These are phyloP conservation scores for Syngnathus typhle DNA, from an alignment of 2,113 vertebrate species.

Conservation along the genomic window DNA sequence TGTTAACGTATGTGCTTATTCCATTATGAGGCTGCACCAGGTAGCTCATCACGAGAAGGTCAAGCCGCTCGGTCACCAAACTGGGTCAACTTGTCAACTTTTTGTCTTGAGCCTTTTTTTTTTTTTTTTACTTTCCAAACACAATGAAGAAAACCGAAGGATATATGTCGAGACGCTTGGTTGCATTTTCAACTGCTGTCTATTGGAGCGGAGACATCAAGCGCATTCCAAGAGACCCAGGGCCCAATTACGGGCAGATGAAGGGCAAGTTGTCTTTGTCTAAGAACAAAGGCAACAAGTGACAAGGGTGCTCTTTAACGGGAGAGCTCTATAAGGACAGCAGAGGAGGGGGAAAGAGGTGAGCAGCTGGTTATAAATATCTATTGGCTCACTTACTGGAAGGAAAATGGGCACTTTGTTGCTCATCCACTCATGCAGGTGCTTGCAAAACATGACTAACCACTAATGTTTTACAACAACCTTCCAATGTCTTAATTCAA, in stretches of 20 bases:
- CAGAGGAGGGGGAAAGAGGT: slow-evolving; percentile 48
- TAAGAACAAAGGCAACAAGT: slow-evolving; percentile 75
- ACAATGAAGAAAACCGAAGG: slow-evolving; percentile 1
- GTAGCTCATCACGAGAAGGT: neutral
- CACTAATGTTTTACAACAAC: neutral
- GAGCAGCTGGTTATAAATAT: slow-evolving; percentile 77
- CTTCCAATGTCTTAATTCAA: neutral
- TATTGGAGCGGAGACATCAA: slow-evolving; percentile 68
- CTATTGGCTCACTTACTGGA: slow-evolving; percentile 76
- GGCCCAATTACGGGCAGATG: slow-evolving; percentile 73
- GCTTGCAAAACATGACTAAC: slow-evolving; percentile 57
- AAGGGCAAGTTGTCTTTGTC: slow-evolving; percentile 74
- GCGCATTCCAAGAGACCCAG: slow-evolving; percentile 68
- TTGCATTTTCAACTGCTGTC: slow-evolving; percentile 44
- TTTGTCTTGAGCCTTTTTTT: neutral
- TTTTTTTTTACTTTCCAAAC: neutral
- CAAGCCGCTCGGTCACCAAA: neutral
- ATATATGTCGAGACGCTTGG: slow-evolving; percentile 23
- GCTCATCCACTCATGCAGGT: slow-evolving; percentile 70
- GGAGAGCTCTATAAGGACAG: slow-evolving; percentile 46
- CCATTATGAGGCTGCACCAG: neutral
- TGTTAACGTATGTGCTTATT: neutral
- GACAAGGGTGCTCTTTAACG: slow-evolving; percentile 74
- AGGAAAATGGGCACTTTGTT: slow-evolving; percentile 71
- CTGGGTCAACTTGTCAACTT: neutral